Conservation (phyloP, 2,797 vertebrate species). For the Aeoliscus strigatus region DNA sequence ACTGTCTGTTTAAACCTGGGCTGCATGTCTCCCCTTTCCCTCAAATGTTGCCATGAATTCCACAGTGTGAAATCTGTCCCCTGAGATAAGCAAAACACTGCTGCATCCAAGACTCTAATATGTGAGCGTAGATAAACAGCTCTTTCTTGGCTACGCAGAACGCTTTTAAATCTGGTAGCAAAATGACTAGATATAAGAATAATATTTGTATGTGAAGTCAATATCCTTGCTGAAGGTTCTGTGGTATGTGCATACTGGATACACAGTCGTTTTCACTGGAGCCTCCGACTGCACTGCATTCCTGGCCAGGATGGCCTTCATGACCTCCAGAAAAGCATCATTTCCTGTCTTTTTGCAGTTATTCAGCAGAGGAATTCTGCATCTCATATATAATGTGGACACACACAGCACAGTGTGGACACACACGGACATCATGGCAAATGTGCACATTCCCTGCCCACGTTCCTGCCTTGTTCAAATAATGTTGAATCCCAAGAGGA, state of each 20-base stretch:
- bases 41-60: slow-evolving; percentile 8
- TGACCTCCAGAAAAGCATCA: slow-evolving; percentile 36
- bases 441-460: no score
- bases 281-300: slow-evolving; percentile 23
- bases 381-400: slow-evolving; percentile 11
- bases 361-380: slow-evolving; percentile 1
- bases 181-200: slow-evolving; percentile 61
- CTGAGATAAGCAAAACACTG: slow-evolving; percentile 35
- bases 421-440: neutral
- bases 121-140: slow-evolving; percentile 55
- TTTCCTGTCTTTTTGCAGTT: slow-evolving; percentile 32
- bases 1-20: slow-evolving; percentile 5
- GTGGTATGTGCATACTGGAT: slow-evolving; percentile 1
- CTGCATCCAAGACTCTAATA: slow-evolving; percentile 40
- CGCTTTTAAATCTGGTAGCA: slow-evolving; percentile 45
- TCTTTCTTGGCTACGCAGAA: slow-evolving; percentile 29
- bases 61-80: slow-evolving; percentile 15
- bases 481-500: neutral
- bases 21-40: slow-evolving; percentile 2
- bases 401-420: slow-evolving; percentile 12
- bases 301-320: slow-evolving; percentile 34
- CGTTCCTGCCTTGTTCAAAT: slow-evolving; percentile 10
- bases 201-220: slow-evolving; percentile 59
- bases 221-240: slow-evolving; percentile 55
- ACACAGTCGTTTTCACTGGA: slow-evolving; percentile 30